A percentile compares a stretch with the other conserved stretches of the same genome.
Evolutionary conservation across 2,797 vertebrate species (phyloP).

Genomic region (Ispidina picta): DNA sequence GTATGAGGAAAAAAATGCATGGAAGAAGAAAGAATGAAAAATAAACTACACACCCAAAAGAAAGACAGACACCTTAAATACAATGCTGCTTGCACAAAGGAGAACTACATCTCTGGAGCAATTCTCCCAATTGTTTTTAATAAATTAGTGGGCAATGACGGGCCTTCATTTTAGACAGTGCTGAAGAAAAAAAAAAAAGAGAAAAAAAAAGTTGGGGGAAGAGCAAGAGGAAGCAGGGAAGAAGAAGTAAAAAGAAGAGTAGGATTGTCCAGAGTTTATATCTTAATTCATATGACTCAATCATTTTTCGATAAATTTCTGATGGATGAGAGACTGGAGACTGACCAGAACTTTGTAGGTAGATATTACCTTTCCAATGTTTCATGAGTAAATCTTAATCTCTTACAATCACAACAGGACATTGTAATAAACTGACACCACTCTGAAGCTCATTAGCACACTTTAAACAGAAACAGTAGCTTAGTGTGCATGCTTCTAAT

Average conservation of each 20-base stretch:
- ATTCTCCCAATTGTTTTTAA: background rate
- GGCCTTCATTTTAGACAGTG: background rate
- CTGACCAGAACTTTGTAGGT: background rate
- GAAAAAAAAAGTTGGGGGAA: too few relatives aligned
- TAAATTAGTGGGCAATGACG: background rate
- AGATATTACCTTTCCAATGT: background rate
- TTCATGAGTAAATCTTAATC: background rate
- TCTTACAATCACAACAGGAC: background rate
- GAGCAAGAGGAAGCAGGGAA: too few relatives aligned
- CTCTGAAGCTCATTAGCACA: background rate
- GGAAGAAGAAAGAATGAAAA: background rate
- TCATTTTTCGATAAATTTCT: background rate
- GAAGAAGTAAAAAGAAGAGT: accelerated
- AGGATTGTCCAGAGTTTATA: background rate
- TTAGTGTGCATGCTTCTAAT: background rate
- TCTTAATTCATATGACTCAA: background rate
- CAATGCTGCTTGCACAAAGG: background rate
- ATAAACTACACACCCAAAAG: background rate
- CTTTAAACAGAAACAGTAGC: background rate
- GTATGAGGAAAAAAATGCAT: background rate
- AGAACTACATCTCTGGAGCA: background rate
- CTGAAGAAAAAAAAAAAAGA: background rate
- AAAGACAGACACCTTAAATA: background rate
- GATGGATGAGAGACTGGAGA: background rate
- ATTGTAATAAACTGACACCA: background rate